phyloP scores from a whole-genome alignment of 1,140 invertebrate genomes.

The Oreohelix idahoensis region DNA sequence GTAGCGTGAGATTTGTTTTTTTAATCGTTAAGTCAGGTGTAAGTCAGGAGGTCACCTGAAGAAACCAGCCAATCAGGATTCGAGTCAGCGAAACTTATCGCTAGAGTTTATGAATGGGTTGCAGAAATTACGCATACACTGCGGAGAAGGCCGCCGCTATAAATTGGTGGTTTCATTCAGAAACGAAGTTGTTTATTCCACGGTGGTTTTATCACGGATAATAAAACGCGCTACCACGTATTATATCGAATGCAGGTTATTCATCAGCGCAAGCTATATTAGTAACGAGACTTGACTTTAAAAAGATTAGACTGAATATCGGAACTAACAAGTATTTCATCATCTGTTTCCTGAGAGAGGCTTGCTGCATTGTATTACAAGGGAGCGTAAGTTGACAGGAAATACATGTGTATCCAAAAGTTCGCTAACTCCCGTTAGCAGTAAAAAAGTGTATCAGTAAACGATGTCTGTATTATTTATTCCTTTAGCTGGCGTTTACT shows the following conservation, averaged over 20 bases:
- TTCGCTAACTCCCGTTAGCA: no score
- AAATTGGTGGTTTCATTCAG: not conserved
- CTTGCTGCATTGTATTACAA: not conserved
- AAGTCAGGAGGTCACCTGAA: not conserved
- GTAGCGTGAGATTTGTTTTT: not conserved
- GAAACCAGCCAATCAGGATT: not conserved
- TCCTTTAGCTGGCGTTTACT: no score
- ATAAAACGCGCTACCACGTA: not conserved
- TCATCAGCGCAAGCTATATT: not conserved
- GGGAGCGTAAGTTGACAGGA: not conserved
- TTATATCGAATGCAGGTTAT: not conserved
- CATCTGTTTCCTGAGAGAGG: not conserved
- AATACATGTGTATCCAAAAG: no score
- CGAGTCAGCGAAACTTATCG: not conserved
- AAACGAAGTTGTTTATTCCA: not conserved
- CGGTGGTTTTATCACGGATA: not conserved
- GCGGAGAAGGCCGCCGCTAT: not conserved
- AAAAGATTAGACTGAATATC: not conserved
- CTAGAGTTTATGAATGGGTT: slow-evolving; percentile 5
- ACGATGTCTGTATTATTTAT: no score
- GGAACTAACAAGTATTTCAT: not conserved
- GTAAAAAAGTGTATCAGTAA: no score
- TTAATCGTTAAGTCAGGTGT: not conserved
- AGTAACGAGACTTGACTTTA: not conserved
- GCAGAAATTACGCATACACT: slow-evolving; percentile 1